Conservation (phyloP, 2,113 vertebrate species). For the Calyptommatus sinebrachiatus region DNA sequence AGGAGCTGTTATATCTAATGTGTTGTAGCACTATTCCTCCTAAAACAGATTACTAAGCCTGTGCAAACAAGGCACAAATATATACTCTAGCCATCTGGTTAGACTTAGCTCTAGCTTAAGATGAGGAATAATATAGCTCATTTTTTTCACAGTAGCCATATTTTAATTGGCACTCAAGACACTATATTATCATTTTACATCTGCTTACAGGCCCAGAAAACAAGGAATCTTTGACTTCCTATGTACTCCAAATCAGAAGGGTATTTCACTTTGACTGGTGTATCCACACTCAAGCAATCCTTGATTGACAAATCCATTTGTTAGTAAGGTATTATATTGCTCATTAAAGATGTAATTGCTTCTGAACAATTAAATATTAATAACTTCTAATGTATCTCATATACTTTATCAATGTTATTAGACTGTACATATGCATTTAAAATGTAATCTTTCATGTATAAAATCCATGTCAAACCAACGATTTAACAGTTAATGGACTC, state of each 20-base stretch:
- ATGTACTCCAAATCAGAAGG: not conserved
- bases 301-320: conserved; percentile 9
- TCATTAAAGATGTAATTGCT: not conserved
- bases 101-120: no score
- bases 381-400: not conserved
- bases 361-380: not conserved
- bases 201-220: no score
- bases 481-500: not conserved
- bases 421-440: not conserved
- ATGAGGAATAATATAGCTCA: no score
- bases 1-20: no score
- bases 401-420: fast-evolving
- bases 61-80: no score
- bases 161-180: no score
- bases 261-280: fast-evolving
- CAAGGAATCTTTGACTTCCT: not conserved
- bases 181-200: no score
- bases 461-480: not conserved
- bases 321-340: not conserved
- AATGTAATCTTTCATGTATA: not conserved
- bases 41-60: no score
- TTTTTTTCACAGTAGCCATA: no score
- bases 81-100: no score
- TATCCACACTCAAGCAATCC: not conserved
- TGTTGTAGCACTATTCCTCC: no score